Evolutionary conservation across 1,140 invertebrate genomes (phyloP).

Genomic region (Micrasema minimum): DNA sequence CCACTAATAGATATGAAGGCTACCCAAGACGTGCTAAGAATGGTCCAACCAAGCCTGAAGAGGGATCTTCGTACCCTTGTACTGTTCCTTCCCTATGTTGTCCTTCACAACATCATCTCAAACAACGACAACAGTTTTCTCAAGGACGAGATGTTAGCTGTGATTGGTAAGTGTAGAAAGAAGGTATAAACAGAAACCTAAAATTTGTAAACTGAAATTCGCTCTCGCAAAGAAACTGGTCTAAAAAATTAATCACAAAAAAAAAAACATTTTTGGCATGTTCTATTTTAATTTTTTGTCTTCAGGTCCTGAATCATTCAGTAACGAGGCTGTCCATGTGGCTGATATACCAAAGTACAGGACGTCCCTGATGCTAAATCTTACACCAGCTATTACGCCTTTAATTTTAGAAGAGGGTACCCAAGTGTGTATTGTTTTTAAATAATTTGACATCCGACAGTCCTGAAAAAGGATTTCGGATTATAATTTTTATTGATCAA

Average conservation of each 20-base stretch:
- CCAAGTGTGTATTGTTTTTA: slow-evolving; percentile 36
- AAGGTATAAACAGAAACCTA: background rate
- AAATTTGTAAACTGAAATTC: background rate
- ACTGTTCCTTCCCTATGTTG: slow-evolving; percentile 78
- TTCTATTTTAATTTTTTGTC: slow-evolving; percentile 23
- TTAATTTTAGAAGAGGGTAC: slow-evolving; percentile 54
- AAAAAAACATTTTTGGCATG: no score
- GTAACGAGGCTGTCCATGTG: slow-evolving; percentile 18
- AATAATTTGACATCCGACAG: no score
- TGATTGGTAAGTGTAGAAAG: slow-evolving; percentile 59
- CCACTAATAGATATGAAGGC: slow-evolving; percentile 67
- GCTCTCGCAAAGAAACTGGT: background rate
- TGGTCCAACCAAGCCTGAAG: slow-evolving; percentile 76
- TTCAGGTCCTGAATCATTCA: slow-evolving; percentile 43
- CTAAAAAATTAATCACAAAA: background rate
- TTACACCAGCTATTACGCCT: slow-evolving; percentile 43
- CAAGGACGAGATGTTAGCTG: slow-evolving; percentile 68
- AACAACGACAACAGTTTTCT: slow-evolving; percentile 60
- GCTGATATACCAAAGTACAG: slow-evolving; percentile 34
- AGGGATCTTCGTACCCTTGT: slow-evolving; percentile 75
- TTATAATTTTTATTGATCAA: no score
- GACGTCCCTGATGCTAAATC: slow-evolving; percentile 29
- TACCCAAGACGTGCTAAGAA: slow-evolving; percentile 69
- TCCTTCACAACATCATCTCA: slow-evolving; percentile 72
- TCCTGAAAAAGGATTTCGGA: no score